A percentile compares a stretch with the other conserved stretches of the same genome.
Conservation (phyloP, 2,888 invertebrate species). For the Diaperis boleti region DNA sequence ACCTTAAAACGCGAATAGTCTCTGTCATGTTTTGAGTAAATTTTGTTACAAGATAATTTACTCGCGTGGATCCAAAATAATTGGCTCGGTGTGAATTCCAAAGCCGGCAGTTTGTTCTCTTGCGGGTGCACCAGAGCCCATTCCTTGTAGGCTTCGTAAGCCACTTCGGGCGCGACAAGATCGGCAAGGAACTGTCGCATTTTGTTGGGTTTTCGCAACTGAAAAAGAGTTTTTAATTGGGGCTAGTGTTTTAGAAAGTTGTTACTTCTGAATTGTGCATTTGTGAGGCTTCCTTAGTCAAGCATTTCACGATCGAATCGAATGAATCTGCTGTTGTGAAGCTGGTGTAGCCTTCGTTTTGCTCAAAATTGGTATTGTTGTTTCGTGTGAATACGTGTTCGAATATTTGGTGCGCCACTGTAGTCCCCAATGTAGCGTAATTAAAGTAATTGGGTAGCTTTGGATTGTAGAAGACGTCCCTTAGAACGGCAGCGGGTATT, state of each 20-base stretch:
- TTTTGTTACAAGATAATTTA: conserved; percentile 37
- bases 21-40: conserved; percentile 25
- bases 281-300: conserved; percentile 27
- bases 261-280: conserved; percentile 29
- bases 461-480: conserved; percentile 87
- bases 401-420: conserved; percentile 85
- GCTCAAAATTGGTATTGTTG: too few species aligned
- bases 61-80: conserved; percentile 62
- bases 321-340: conserved; percentile 24
- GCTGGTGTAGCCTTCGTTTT: conserved; percentile 8
- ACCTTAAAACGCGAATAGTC: conserved; percentile 39
- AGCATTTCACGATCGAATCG: conserved; percentile 27
- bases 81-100: conserved; percentile 73
- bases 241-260: background rate
- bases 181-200: conserved; percentile 85
- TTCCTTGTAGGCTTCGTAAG: conserved; percentile 82
- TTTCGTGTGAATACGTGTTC: conserved; percentile 77
- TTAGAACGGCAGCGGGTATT: conserved; percentile 89
- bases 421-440: conserved; percentile 86
- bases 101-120: conserved; percentile 77
- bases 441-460: conserved; percentile 89
- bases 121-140: conserved; percentile 76
- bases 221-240: background rate
- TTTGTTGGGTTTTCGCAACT: conserved; percentile 31
- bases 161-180: conserved; percentile 88